These are phyloP conservation scores for Drosophila niveifrons DNA, from an alignment of 2,888 invertebrate species.

Conservation along the genomic window DNA sequence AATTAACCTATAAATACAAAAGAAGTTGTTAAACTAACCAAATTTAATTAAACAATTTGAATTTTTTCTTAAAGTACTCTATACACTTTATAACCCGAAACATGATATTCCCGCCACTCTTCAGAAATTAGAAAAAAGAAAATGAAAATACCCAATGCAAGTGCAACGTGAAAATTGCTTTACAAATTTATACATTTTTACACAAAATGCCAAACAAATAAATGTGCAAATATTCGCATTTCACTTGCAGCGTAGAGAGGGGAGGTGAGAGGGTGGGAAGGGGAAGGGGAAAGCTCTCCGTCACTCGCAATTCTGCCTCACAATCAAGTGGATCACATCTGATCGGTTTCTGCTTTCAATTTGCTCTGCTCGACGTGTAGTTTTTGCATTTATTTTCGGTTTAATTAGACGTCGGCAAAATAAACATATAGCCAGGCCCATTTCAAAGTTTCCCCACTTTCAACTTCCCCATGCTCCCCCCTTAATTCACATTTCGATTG, in stretches of 20 bases:
- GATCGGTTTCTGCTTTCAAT: constrained; percentile 23
- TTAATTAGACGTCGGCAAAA: constrained; percentile 38
- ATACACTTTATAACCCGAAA: neutral
- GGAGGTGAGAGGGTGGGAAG: no score
- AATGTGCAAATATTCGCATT: constrained; percentile 7
- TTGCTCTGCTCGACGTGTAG: constrained; percentile 2
- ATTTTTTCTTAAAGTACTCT: neutral
- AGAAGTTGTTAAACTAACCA: neutral
- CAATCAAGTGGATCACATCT: constrained; percentile 7
- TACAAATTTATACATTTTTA: constrained; percentile 8
- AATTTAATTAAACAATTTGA: neutral
- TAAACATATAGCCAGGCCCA: constrained; percentile 17
- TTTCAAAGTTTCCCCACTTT: neutral
- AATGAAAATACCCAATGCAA: neutral
- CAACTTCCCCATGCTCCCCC: neutral
- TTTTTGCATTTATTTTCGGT: constrained; percentile 29
- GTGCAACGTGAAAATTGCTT: neutral
- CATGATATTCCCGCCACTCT: neutral
- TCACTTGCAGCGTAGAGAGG: neutral
- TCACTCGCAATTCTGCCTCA: neutral
- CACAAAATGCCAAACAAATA: neutral
- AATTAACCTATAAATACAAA: neutral
- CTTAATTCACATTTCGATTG: neutral
- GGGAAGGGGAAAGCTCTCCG: neutral
- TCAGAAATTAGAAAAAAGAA: neutral